Base-by-base conservation (phyloP, 64 coral and sea anemone genomes). In the Astreopora myriophthalma region DNA sequence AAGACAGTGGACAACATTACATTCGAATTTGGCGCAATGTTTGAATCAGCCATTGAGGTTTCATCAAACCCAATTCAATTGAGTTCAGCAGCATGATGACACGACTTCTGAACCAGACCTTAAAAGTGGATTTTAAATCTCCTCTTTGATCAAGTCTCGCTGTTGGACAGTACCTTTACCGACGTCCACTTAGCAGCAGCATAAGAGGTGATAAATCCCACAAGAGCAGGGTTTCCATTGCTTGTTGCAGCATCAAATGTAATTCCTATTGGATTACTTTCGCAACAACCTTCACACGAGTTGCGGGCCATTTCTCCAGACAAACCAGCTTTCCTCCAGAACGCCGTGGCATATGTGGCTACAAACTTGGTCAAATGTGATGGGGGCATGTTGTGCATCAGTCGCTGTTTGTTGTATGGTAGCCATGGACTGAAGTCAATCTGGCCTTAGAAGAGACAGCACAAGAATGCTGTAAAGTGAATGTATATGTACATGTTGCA, bases 291-390 rank as follows among this genome's bases (percentile, higher is more conserved):
- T 14, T 69, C 87, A 65, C 66, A 68, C 17, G 91, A 79, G 10
- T 42, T 78, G 16, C 93, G 87, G 1, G 66, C 86, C 28, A 88
- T 60, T 17, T 98, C 94, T 30, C 96, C 96, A 30, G 96, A 98
- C 26, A 95, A 74, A 5, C 96, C 96, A 25, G 88, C 86, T 69
- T 93, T 90, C 57, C 96, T 87, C 96, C 96, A 98, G 75, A 98
- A 98, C 1, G 94, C 85, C 38, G 80, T 83, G 8, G 37, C 69
- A 40, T 98, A 98, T 2, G 93, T 91, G 22, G 86, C 90, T 35
- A 98, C 73, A 69, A 98, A 98, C 81, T 98, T 98, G 51, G 87
- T 95, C n/a, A 98, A 61, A 37, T 98, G 93, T 63, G 92, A 90
- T 31, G 90, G 74, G 28, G 90, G 91, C 94, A 98, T 90, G 80